Conservation (phyloP, 2,113 vertebrate genomes). For the Tor tambroides region DNA sequence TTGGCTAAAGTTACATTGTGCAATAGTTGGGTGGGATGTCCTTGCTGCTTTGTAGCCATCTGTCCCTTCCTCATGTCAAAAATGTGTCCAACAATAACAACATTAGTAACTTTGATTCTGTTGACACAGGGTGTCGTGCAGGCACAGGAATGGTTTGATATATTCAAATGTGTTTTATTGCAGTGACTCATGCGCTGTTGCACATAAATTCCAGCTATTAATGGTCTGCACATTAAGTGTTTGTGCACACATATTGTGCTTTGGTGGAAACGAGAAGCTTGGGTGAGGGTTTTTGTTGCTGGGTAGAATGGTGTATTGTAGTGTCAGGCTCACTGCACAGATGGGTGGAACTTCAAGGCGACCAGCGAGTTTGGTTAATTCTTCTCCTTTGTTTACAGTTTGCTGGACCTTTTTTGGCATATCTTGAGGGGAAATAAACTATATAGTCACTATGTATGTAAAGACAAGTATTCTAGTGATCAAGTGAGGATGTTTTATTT, state of each 20-base stretch:
- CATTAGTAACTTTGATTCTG: conserved; percentile 17
- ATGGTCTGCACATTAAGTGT: conserved; percentile 18
- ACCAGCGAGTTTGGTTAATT: conserved; percentile 64
- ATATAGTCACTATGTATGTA: background rate
- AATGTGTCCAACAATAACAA: background rate
- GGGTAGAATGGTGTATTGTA: conserved; percentile 67
- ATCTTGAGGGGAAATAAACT: background rate
- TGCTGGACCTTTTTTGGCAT: conserved; percentile 50
- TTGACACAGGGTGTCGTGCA: background rate
- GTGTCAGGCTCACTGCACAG: conserved; percentile 58
- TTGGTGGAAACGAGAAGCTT: background rate
- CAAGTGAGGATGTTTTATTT: background rate
- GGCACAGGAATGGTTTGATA: conserved; percentile 20
- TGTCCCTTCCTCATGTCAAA: conserved; percentile 14
- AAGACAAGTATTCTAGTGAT: background rate
- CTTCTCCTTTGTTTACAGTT: conserved; percentile 72
- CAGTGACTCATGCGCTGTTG: background rate
- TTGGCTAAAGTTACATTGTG: conserved; percentile 20
- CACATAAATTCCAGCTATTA: background rate
- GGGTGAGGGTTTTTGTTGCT: conserved; percentile 64
- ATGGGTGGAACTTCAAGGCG: conserved; percentile 68
- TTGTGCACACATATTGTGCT: background rate
- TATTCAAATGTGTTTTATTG: background rate
- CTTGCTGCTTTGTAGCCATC: background rate
- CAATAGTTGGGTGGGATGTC: conserved; percentile 18